Conservation (phyloP, 2,888 invertebrate species). For the Diploptera punctata region DNA sequence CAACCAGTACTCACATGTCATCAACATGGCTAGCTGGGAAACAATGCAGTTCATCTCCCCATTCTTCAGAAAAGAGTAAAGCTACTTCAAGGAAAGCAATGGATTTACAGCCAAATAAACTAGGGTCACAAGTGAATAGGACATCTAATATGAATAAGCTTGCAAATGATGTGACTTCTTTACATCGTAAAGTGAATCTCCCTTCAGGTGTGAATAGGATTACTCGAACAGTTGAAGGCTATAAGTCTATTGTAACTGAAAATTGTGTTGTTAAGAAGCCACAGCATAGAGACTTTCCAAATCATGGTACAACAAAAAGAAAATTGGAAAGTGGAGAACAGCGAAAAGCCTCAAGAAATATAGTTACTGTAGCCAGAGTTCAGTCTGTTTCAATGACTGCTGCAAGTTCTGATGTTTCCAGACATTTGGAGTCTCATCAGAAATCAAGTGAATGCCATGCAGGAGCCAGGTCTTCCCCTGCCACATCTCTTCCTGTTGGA, state of each 20-base stretch:
- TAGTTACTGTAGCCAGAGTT: conserved; percentile 34
- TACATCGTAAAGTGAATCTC: conserved; percentile 13
- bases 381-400: conserved; percentile 16
- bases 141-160: conserved; percentile 8
- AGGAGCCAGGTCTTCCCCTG: conserved; percentile 25
- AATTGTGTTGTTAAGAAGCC: conserved; percentile 35
- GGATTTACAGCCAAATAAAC: conserved; percentile 15
- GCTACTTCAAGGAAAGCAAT: neutral
- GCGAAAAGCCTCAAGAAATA: conserved; percentile 27
- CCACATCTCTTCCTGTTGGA: conserved; percentile 52
- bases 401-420: neutral
- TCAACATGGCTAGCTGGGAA: conserved; percentile 13
- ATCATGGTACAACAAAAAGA: conserved; percentile 27
- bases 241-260: conserved; percentile 12
- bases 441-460: conserved; percentile 17
- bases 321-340: neutral
- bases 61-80: conserved; percentile 14
- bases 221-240: conserved; percentile 3
- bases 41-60: conserved; percentile 11
- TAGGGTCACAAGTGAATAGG: conserved; percentile 13
- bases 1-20: conserved; percentile 2
- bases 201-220: conserved; percentile 10
- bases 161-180: conserved; percentile 4
- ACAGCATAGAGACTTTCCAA: conserved; percentile 30
- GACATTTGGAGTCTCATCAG: conserved; percentile 13